Conservation (phyloP, 2,113 vertebrate species). For the Festucalex cinctus region DNA sequence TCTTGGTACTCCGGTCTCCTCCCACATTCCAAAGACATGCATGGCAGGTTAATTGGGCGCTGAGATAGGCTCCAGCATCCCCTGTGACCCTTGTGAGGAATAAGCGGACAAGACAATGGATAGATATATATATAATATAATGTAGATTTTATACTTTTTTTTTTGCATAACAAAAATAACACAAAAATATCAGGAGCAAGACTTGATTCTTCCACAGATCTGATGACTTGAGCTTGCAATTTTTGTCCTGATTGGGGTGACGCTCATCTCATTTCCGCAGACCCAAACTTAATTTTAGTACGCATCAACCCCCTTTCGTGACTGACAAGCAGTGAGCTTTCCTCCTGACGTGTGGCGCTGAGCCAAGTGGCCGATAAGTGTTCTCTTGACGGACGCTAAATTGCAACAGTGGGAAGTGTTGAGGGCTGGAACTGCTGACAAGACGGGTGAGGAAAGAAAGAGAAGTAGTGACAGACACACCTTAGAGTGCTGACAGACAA, state of each 20-base stretch:
- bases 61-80: too few species aligned
- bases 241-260: constrained; percentile 6
- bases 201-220: constrained; percentile 14
- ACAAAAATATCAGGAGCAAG: neutral
- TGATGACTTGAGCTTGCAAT: constrained; percentile 15
- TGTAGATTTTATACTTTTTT: neutral
- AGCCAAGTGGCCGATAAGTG: constrained; percentile 42
- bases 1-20: too few species aligned
- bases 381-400: constrained; percentile 39
- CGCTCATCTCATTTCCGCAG: neutral
- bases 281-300: neutral
- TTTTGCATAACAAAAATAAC: neutral
- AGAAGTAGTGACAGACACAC: constrained; percentile 27
- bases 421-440: constrained; percentile 45
- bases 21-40: too few species aligned
- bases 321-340: constrained; percentile 29
- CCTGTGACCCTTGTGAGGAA: too few species aligned
- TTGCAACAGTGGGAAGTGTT: constrained; percentile 37
- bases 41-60: too few species aligned
- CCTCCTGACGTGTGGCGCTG: constrained; percentile 18
- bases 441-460: constrained; percentile 12
- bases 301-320: constrained; percentile 24
- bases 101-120: too few species aligned
- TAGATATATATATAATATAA: too few species aligned
- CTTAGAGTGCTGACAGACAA: constrained; percentile 9